These are phyloP conservation scores for Ctenodactylus gundi DNA, from an alignment of 2,113 vertebrate species.

Conservation along the genomic window DNA sequence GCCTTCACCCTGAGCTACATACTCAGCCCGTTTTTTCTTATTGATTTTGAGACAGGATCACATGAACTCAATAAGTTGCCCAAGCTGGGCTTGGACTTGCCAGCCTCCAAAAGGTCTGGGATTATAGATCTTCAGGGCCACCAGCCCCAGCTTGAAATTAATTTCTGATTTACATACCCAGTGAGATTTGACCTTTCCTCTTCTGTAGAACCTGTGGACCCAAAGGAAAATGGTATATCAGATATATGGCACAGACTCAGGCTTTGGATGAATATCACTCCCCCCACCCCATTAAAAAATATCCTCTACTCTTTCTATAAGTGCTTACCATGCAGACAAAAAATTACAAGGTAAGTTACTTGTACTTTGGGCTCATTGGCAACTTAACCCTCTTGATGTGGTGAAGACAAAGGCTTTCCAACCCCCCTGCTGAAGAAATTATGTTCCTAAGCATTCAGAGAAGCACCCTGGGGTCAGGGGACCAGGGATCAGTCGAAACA, in stretches of 20 bases:
- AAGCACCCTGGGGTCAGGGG: not conserved
- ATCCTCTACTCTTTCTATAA: not conserved
- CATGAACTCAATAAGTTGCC: too few species aligned
- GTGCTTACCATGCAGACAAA: not conserved
- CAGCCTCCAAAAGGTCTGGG: too few species aligned
- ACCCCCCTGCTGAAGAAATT: not conserved
- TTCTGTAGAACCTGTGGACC: not conserved
- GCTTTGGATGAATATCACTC: not conserved
- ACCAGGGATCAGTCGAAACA: not conserved
- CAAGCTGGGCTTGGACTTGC: too few species aligned
- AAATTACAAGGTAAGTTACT: not conserved
- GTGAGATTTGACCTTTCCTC: not conserved
- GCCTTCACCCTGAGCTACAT: too few species aligned
- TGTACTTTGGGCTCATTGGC: not conserved
- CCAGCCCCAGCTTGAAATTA: too few species aligned
- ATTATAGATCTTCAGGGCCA: too few species aligned
- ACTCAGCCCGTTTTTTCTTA: too few species aligned
- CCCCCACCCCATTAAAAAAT: not conserved
- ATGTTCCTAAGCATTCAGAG: not conserved
- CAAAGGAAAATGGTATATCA: not conserved
- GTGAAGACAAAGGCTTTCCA: not conserved
- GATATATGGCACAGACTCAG: not conserved
- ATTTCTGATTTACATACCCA: not conserved
- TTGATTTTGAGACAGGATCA: too few species aligned
- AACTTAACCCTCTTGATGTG: not conserved